Conservation (phyloP, 2,113 vertebrate species). For the Macrotus californicus region DNA sequence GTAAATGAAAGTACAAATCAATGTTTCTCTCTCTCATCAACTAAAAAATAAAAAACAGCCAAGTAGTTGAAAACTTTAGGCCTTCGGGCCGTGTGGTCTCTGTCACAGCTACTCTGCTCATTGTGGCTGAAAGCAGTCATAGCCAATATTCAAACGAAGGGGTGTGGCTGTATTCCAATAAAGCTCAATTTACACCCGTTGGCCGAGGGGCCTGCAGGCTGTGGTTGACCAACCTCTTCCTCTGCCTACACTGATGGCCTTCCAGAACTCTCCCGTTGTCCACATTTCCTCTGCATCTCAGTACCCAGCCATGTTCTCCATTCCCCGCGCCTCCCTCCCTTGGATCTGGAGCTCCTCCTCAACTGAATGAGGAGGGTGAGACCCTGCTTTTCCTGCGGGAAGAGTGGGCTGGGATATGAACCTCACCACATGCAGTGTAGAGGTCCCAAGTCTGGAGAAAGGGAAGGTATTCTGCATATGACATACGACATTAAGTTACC, state of each 20-base stretch:
- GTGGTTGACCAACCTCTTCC: not conserved
- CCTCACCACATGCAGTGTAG: not conserved
- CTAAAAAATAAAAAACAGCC: too few species aligned
- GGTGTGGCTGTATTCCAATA: not conserved
- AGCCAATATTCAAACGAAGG: not conserved
- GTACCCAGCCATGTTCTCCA: not conserved
- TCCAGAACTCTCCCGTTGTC: not conserved
- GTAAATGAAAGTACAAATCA: too few species aligned
- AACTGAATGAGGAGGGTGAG: not conserved
- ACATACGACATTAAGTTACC: not conserved
- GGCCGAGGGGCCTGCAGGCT: not conserved
- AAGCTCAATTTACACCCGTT: not conserved
- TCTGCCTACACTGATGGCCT: not conserved
- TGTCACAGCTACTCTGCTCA: not conserved
- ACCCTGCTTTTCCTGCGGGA: not conserved
- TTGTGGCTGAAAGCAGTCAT: not conserved
- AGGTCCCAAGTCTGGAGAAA: not conserved
- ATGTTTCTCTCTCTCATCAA: too few species aligned
- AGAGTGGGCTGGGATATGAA: not conserved
- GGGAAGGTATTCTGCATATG: not conserved
- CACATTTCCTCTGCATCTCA: not conserved
- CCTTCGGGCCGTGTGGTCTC: not conserved
- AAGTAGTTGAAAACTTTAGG: not conserved
- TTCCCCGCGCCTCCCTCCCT: not conserved
- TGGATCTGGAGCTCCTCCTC: not conserved